Conservation (phyloP, 2,113 vertebrate species). For the Percina caprodes region DNA sequence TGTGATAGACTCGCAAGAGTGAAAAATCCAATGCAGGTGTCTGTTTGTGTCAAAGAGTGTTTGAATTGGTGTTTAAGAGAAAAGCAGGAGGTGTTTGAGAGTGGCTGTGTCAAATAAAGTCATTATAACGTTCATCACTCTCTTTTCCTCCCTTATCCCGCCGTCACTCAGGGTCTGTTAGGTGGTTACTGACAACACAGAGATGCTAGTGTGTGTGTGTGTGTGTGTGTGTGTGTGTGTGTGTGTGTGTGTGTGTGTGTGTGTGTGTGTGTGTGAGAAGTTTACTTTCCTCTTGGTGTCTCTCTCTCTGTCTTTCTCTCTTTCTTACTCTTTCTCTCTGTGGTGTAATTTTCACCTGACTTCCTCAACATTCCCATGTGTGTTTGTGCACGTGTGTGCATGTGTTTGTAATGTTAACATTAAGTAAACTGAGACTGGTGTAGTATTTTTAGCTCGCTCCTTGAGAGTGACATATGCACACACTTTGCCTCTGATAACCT, state of each 20-base stretch:
- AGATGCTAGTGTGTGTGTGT: constrained; percentile 66
- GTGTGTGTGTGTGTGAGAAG: not conserved
- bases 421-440: constrained; percentile 18
- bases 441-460: constrained; percentile 56
- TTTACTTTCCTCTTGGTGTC: constrained; percentile 21
- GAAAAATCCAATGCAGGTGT: constrained; percentile 2
- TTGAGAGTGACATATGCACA: constrained; percentile 25
- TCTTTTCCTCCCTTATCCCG: constrained; percentile 46
- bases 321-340: constrained; percentile 35
- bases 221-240: constrained; percentile 7
- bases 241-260: constrained; percentile 6
- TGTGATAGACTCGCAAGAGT: constrained; percentile 13
- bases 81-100: constrained; percentile 28
- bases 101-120: constrained; percentile 53
- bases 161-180: constrained; percentile 58
- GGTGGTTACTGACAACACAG: constrained; percentile 69
- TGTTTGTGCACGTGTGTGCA: constrained; percentile 14
- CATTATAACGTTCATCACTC: constrained; percentile 50
- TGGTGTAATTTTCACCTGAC: constrained; percentile 65
- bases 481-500: constrained; percentile 39
- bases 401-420: constrained; percentile 18
- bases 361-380: constrained; percentile 60
- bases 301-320: not conserved
- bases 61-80: constrained; percentile 40
- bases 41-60: constrained; percentile 13